Evolutionary conservation across 1,140 invertebrate species (phyloP), one percentile per base, ranked within the genome.

Genomic region (Brachionus rotundiformis): DNA sequence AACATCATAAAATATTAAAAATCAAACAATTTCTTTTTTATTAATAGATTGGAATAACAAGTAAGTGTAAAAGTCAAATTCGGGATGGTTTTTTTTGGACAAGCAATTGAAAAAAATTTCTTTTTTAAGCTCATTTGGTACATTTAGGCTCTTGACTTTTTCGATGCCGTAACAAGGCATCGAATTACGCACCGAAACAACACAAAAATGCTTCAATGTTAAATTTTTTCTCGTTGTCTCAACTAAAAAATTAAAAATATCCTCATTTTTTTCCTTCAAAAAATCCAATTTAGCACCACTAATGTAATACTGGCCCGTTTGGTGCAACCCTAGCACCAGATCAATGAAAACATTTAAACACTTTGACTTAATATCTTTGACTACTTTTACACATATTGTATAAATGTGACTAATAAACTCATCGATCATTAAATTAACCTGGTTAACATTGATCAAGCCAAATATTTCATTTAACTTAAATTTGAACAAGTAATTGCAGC

Each of bases 331-430:
- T 0, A 79, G 11, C 16, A 54, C 8, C 25, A 79, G 5, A 10
- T 79, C 47, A 16, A 79, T 61, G 31, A 36, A 79, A 25, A 59
- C n/a, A 19, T 79, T 63, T 25, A 79, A 39, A 79, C 76, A 59
- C 3, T 29, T 79, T 41, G 76, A 25, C 29, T 79, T 79, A 31
- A 36, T 16, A 63, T 79, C 76, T n/a, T 79, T 79, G 33, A 79
- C 25, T 19, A 79, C 76, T 63, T 63, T 54, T 6, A 7, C 3
- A 59, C 47, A 79, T 19, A 16, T 59, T 16, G 27, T 13, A 31
- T 79, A 79, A 6, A 79, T 19, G 8, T 79, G 23, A 54, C n/a
- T 13, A 27, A 61, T 13, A 79, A 79, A 79, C 23, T 79, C 76
- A n/a, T 79, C 23, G 11, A 79, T 54, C 76, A 79, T 63, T n/a